These are phyloP conservation scores for Idaea straminata DNA, from an alignment of 2,888 invertebrate species.

Conservation along the genomic window DNA sequence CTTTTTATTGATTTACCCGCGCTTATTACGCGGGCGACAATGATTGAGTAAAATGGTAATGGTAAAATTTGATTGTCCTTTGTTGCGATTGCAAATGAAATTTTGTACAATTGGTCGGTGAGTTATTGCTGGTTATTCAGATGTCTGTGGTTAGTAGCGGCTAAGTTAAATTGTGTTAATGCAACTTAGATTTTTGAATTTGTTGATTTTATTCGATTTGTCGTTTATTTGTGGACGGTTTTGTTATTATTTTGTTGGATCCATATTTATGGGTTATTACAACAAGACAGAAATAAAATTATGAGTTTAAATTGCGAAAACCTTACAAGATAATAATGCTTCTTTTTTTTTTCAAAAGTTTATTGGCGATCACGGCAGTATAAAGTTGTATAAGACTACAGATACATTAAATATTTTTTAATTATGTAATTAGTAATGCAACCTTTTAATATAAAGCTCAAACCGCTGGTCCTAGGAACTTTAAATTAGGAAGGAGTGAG, in stretches of 20 bases:
- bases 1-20: not conserved
- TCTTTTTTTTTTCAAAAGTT: too few relatives aligned
- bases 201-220: not conserved
- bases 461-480: too few relatives aligned
- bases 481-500: too few relatives aligned
- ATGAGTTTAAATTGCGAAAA: too few relatives aligned
- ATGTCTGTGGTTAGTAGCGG: not conserved
- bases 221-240: not conserved
- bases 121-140: not conserved
- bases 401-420: too few relatives aligned
- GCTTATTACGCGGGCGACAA: conserved; percentile 5
- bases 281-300: too few relatives aligned
- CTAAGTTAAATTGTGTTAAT: not conserved
- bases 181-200: not conserved
- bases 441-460: too few relatives aligned
- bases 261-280: too few relatives aligned
- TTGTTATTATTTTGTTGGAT: not conserved
- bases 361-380: too few relatives aligned
- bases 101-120: not conserved
- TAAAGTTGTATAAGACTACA: too few relatives aligned
- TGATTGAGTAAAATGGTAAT: conserved; percentile 8
- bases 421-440: too few relatives aligned
- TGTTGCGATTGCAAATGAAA: not conserved
- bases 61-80: not conserved
- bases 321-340: too few relatives aligned